Conservation (phyloP, 1,140 invertebrate species). For the Dreissena polymorpha region DNA sequence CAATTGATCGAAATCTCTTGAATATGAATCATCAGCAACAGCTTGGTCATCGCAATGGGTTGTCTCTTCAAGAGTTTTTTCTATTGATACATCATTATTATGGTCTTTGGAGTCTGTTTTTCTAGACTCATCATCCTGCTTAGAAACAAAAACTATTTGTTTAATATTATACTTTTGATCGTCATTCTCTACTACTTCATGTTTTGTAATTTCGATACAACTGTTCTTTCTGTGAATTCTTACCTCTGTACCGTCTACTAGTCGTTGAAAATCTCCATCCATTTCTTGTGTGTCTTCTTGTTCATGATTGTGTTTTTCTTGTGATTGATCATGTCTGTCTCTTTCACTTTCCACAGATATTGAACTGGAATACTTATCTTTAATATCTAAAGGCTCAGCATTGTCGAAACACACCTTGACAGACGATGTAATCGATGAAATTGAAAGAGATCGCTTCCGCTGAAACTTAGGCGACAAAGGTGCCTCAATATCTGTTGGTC, state of each 20-base stretch:
- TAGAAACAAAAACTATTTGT: slow-evolving; percentile 47
- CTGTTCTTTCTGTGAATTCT: slow-evolving; percentile 14
- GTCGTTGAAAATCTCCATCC: neutral
- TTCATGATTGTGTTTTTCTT: neutral
- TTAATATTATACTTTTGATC: slow-evolving; percentile 38
- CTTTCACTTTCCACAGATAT: neutral
- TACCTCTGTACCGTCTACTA: neutral
- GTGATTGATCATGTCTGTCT: neutral
- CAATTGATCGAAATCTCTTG: neutral
- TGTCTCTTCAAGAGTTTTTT: slow-evolving; percentile 20
- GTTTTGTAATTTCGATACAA: slow-evolving; percentile 34
- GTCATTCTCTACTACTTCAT: slow-evolving; percentile 32
- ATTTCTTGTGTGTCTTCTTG: neutral
- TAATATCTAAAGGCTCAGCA: neutral
- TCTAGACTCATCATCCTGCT: neutral
- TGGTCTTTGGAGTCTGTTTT: neutral
- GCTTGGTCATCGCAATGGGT: neutral
- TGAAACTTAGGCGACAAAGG: slow-evolving; percentile 27
- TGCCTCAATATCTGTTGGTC: slow-evolving; percentile 30
- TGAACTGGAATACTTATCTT: neutral
- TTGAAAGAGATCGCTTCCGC: slow-evolving; percentile 9
- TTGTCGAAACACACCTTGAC: slow-evolving; percentile 40
- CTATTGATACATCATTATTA: neutral
- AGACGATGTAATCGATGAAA: slow-evolving; percentile 40
- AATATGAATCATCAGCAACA: neutral